Percentiles rank a stretch among this genome's conserved stretches.
Evolutionary conservation across 2,113 vertebrate genomes (phyloP).

Genomic region (Lamprologus sp.): DNA sequence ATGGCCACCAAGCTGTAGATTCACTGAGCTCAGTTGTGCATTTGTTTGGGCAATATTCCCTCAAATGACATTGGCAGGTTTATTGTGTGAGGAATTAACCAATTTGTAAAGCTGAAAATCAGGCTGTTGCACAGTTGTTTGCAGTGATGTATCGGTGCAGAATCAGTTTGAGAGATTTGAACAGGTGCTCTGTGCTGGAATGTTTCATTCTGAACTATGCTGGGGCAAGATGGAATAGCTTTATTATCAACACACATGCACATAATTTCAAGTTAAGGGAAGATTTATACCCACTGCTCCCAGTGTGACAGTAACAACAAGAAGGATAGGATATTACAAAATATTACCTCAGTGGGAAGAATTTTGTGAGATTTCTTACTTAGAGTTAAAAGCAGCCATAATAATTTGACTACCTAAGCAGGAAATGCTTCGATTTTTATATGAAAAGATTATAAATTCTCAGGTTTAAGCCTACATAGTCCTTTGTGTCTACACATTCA

Average conservation of each 20-base stretch:
- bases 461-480: neutral
- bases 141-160: neutral
- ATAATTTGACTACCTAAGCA: neutral
- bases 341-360: neutral
- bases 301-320: neutral
- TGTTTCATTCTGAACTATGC: neutral
- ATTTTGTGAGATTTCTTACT: neutral
- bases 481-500: rapidly evolving
- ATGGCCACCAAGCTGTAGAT: slow-evolving; percentile 62
- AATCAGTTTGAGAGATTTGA: slow-evolving; percentile 11
- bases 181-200: slow-evolving; percentile 23
- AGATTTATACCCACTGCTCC: neutral
- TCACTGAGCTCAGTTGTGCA: slow-evolving; percentile 40
- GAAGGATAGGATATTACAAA: neutral
- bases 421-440: neutral
- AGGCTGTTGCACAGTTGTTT: slow-evolving; percentile 28
- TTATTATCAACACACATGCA: neutral
- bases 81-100: slow-evolving; percentile 39
- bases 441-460: neutral
- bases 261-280: neutral
- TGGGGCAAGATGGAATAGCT: neutral
- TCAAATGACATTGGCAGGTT: slow-evolving; percentile 35
- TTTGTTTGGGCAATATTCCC: slow-evolving; percentile 48
- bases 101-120: slow-evolving; percentile 40
- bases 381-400: neutral